phyloP scores from a whole-genome alignment of 2,113 vertebrate genomes.

The Ageneiosus marmoratus region DNA sequence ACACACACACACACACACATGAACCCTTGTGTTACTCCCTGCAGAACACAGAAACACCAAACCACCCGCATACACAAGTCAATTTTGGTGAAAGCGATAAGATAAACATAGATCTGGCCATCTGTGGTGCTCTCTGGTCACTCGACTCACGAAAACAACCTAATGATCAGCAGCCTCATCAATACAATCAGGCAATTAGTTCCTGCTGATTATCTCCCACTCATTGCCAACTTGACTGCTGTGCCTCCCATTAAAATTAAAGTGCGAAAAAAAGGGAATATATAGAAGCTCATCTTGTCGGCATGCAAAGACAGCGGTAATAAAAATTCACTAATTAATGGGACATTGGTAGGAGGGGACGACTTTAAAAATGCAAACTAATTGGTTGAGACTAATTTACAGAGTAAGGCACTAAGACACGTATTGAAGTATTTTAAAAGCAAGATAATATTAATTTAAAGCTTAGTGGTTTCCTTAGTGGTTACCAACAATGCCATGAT shows the following conservation, averaged over 20 bases:
- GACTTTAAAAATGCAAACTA: constrained; percentile 67
- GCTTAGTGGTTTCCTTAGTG: neutral
- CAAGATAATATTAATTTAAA: neutral
- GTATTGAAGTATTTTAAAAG: constrained; percentile 35
- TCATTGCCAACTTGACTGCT: constrained; percentile 78
- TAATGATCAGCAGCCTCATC: constrained; percentile 64
- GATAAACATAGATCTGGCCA: constrained; percentile 40
- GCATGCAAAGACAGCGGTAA: constrained; percentile 63
- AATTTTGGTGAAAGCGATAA: constrained; percentile 16
- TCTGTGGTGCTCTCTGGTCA: constrained; percentile 62
- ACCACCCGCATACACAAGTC: constrained; percentile 2
- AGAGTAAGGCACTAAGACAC: constrained; percentile 36
- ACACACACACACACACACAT: constrained; percentile 19
- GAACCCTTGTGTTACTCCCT: constrained; percentile 24
- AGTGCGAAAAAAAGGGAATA: constrained; percentile 63
- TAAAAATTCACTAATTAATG: constrained; percentile 76
- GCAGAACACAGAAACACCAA: constrained; percentile 29
- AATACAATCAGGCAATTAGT: constrained; percentile 80
- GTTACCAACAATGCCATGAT: neutral
- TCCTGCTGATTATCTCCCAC: constrained; percentile 79
- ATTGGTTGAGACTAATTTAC: constrained; percentile 64
- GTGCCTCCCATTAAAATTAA: constrained; percentile 70
- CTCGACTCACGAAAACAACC: constrained; percentile 60
- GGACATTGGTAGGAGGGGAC: constrained; percentile 60
- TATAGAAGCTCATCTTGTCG: constrained; percentile 69